These are phyloP conservation scores for Mycetomoellerius zeteki DNA, from an alignment of 1,140 invertebrate genomes.

Conservation along the genomic window DNA sequence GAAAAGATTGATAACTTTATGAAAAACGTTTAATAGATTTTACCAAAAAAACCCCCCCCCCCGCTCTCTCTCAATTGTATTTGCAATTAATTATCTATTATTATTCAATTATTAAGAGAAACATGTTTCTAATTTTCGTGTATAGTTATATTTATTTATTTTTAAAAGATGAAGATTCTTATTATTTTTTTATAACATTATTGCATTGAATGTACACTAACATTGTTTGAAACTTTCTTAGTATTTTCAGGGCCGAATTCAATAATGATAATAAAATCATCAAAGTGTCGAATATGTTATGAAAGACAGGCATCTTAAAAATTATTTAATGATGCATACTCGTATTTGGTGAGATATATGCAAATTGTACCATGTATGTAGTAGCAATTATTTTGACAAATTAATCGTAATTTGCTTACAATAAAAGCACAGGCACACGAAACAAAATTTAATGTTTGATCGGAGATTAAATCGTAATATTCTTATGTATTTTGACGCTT, in stretches of 20 bases:
- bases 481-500: too few relatives aligned
- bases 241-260: neutral
- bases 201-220: neutral
- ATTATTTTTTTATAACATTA: neutral
- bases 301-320: too few relatives aligned
- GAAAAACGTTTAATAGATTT: neutral
- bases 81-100: neutral
- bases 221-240: neutral
- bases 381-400: neutral
- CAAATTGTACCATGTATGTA: neutral
- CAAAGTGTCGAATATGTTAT: too few relatives aligned
- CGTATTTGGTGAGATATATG: conserved; percentile 4
- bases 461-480: too few relatives aligned
- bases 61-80: neutral
- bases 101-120: neutral
- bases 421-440: neutral
- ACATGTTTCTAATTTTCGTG: neutral
- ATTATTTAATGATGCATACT: neutral
- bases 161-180: neutral
- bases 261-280: conserved; percentile 21
- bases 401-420: neutral
- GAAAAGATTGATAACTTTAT: neutral
- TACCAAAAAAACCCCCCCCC: neutral
- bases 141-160: neutral
- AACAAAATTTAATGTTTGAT: too few relatives aligned